Evolutionary conservation across 2,888 invertebrate species (phyloP).

Genomic region (Lypha dubia): DNA sequence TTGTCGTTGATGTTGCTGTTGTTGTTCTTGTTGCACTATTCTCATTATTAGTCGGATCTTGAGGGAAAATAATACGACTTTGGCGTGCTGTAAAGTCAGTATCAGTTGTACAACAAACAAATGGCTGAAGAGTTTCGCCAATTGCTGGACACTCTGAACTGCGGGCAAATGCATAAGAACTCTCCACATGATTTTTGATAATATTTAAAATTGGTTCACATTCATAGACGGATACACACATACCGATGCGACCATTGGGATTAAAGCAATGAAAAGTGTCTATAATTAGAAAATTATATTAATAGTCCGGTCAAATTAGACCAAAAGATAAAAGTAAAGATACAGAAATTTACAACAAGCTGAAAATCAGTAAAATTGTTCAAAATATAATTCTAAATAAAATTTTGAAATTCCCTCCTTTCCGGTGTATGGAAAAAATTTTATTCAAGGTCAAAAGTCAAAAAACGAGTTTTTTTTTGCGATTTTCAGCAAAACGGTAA

Average conservation of each 20-base stretch:
- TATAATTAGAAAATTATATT: slow-evolving; percentile 45
- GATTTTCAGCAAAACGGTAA: too few relatives aligned
- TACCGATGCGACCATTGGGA: slow-evolving; percentile 70
- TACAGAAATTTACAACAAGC: too few relatives aligned
- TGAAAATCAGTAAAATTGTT: too few relatives aligned
- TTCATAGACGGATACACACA: slow-evolving; percentile 70
- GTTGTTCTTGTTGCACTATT: too few relatives aligned
- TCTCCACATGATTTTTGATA: slow-evolving; percentile 31
- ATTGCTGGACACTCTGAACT: slow-evolving; percentile 61
- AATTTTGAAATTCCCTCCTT: too few relatives aligned
- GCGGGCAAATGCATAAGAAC: slow-evolving; percentile 64
- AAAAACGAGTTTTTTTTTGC: too few relatives aligned
- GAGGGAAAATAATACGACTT: slow-evolving; percentile 65
- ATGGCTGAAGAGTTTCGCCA: slow-evolving; percentile 54
- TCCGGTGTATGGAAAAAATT: too few relatives aligned
- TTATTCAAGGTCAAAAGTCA: too few relatives aligned
- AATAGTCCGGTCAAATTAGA: too few relatives aligned
- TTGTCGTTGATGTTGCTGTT: background rate
- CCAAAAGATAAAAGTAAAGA: too few relatives aligned
- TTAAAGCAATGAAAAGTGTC: slow-evolving; percentile 66
- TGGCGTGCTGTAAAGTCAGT: slow-evolving; percentile 55
- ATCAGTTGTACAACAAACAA: slow-evolving; percentile 73
- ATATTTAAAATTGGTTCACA: slow-evolving; percentile 67
- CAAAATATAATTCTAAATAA: too few relatives aligned
- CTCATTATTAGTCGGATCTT: slow-evolving; percentile 18